Base-by-base conservation (phyloP, 2,797 vertebrate species). In the Synaphobranchus kaupii region DNA sequence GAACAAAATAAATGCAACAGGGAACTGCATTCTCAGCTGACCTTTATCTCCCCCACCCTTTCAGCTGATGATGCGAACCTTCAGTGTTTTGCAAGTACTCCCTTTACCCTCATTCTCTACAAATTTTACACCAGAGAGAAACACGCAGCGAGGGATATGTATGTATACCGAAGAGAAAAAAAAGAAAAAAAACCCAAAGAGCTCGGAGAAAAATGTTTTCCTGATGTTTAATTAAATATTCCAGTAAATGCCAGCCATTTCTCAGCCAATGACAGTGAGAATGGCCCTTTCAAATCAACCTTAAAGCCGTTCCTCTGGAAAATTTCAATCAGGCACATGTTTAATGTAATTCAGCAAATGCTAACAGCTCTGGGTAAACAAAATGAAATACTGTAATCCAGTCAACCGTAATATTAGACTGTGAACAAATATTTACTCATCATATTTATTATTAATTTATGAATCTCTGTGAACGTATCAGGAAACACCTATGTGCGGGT, bases 381-480 rank as follows among this genome's bases (percentile, higher is more conserved):
- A 52, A 81, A 87, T 47, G 34, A 84, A 85, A 87, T 73, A 83
- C 66, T 58, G 25, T 87, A 87, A 87, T 84, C 66, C 86, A 76
- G 66, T 73, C 86, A 87, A 73, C 63, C 60, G 60, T 82, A 82
- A 71, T 78, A 78, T 47, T 44, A 87, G 31, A 20, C 31, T 34
- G 39, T 87, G 82, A 25, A 6, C 20, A 71, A 84, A 84, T 87
- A 73, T 87, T 83, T 83, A 73, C 86, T 60, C 50, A 25, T 56
- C 63, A 68, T 22, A 85, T 50, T 44, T 47, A 68, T 66, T 56
- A 50, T 76, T 84, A 87, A 84, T 58, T 58, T 31, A 56, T 87
- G 50, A n/a, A 44, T 52, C 34, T 56, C n/a, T 54, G 50, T 54
- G 48, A 52, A 48, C 13, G 73, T 78, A 34, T 39, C 39, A 39